Evolutionary conservation across 2,888 invertebrate species (phyloP).

Genomic region (Sinodicranocentrus sp.): DNA sequence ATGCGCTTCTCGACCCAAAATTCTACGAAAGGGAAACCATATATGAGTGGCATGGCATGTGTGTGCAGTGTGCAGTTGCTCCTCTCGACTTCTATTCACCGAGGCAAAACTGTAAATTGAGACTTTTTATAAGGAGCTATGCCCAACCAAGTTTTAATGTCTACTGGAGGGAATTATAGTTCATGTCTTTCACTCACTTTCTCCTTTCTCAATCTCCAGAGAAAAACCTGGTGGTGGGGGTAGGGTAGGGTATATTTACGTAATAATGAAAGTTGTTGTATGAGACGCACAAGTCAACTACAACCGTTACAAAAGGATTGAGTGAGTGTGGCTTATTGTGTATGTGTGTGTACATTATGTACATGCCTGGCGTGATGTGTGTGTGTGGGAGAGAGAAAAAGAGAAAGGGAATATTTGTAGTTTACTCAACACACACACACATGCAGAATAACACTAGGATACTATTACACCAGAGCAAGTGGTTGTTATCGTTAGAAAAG

Average conservation of each 20-base stretch:
- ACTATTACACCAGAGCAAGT: background rate
- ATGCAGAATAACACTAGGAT: background rate
- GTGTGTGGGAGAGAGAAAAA: too few relatives aligned
- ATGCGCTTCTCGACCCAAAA: background rate
- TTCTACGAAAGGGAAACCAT: too few relatives aligned
- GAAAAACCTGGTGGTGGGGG: too few relatives aligned
- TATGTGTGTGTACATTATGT: background rate
- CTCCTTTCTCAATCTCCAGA: background rate
- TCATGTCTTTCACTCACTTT: conserved; percentile 15
- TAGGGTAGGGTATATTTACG: too few relatives aligned
- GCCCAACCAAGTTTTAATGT: conserved; percentile 25
- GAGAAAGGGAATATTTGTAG: background rate
- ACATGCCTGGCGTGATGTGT: too few relatives aligned
- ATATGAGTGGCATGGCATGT: too few relatives aligned
- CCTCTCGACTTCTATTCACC: too few relatives aligned
- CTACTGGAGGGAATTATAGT: conserved; percentile 15
- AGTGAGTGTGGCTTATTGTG: background rate
- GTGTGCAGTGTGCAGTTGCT: too few relatives aligned
- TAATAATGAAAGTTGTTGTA: too few relatives aligned
- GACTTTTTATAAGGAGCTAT: background rate
- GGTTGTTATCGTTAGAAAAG: conserved; percentile 66
- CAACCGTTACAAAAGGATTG: conserved; percentile 1
- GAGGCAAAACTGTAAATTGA: conserved; percentile 16
- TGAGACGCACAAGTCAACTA: background rate
- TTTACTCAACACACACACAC: background rate